Evolutionary conservation across 2,797 vertebrate species (phyloP).

Genomic region (Thalassophryne amazonica): DNA sequence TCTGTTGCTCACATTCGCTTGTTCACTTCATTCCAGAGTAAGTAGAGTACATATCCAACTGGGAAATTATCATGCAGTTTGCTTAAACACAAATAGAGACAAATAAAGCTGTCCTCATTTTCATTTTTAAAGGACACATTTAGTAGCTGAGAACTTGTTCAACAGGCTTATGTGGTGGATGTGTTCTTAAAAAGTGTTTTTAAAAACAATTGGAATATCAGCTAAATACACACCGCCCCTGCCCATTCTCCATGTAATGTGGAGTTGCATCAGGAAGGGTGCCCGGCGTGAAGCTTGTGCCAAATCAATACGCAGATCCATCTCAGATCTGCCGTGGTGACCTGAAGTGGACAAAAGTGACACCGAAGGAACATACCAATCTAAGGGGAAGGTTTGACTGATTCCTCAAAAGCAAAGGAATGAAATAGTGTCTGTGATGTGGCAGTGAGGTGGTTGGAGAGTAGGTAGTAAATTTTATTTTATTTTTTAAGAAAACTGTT

Average conservation of each 20-base stretch:
- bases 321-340: too few relatives aligned
- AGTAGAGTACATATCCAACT: slow-evolving; percentile 65
- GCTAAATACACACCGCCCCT: too few relatives aligned
- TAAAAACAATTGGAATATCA: too few relatives aligned
- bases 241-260: too few relatives aligned
- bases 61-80: slow-evolving; percentile 71
- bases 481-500: slow-evolving; percentile 34
- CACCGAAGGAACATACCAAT: not conserved
- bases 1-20: slow-evolving; percentile 55
- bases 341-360: too few relatives aligned
- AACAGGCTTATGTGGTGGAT: slow-evolving; percentile 4
- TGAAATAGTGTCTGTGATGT: slow-evolving; percentile 16
- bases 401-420: slow-evolving; percentile 31
- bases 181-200: slow-evolving; percentile 4
- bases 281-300: too few relatives aligned
- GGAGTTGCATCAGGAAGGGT: too few relatives aligned
- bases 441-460: slow-evolving; percentile 3
- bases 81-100: slow-evolving; percentile 70
- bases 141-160: slow-evolving; percentile 36
- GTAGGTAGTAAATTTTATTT: slow-evolving; percentile 27
- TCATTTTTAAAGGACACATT: slow-evolving; percentile 52
- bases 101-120: slow-evolving; percentile 69
- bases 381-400: slow-evolving; percentile 8
- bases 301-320: too few relatives aligned
- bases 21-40: slow-evolving; percentile 63